These are phyloP conservation scores for Leptoteleia sp. DNA, from an alignment of 1,140 invertebrate genomes.

Conservation along the genomic window DNA sequence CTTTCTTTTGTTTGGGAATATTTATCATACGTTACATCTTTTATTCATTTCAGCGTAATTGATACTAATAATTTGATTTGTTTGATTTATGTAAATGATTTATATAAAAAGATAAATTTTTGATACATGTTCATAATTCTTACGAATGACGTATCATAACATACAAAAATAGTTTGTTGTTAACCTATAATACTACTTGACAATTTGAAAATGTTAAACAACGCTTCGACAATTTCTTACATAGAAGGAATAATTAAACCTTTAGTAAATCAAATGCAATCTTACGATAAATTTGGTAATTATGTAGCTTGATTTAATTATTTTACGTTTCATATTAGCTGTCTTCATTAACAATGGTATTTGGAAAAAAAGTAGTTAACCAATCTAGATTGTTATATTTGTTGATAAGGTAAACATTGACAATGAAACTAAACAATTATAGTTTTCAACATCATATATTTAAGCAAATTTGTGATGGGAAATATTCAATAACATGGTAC, in stretches of 20 bases:
- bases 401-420: too few species aligned
- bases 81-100: constrained; percentile 6
- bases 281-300: constrained; percentile 42
- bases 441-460: too few species aligned
- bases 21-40: constrained; percentile 4
- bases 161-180: background rate
- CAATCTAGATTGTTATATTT: too few species aligned
- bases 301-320: background rate
- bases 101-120: background rate
- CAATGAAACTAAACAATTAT: too few species aligned
- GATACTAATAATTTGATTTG: constrained; percentile 10
- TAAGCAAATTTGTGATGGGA: too few species aligned
- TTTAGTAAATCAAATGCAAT: constrained; percentile 21
- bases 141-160: constrained; percentile 5
- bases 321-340: too few species aligned
- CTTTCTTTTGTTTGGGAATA: constrained; percentile 29
- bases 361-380: too few species aligned
- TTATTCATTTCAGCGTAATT: constrained; percentile 18
- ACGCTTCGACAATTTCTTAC: constrained; percentile 15
- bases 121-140: background rate
- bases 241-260: constrained; percentile 41
- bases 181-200: constrained; percentile 18
- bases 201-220: constrained; percentile 46
- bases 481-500: too few species aligned
- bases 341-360: too few species aligned